Base-by-base conservation (phyloP, 2,888 invertebrate species). In the Drosophila leonis region DNA sequence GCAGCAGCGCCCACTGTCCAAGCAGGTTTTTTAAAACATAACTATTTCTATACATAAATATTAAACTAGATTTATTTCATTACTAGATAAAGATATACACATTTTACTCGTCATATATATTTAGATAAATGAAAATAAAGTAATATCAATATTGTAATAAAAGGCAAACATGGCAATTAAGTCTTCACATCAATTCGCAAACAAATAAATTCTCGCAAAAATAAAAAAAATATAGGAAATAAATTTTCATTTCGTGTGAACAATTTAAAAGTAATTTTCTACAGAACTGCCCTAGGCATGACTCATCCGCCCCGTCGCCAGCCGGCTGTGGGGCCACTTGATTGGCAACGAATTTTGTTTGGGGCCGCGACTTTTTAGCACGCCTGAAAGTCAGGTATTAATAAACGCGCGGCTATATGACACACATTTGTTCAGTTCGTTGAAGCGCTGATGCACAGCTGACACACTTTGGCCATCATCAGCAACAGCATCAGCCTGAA, bases 391-490 rank as follows among this genome's bases (percentile, higher is more conserved):
- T 76, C 80, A 76, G 78, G 74, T 83, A 86, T 86, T 82, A 78
- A 85, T 82, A 80, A 78, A 83, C 80, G 70, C 59, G 80, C 79
- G 69, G 62, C 73, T 54, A 39, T 65, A 65, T 78, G 79, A 72
- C 75, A 78, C 74, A 80, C 66, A 78, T 72, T 65, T 67, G 52
- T 18, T 68, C 82, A 71, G 66, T 82, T 80, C 62, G 65, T 56
- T 65, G 73, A 83, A 78, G 62, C 66, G 56, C 71, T 83, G 83
- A 78, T 82, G 80, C 84, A 83, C 77, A 77, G 78, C 77, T 84
- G 84, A 86, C 84, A 85, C 83, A 83, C 70, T 72, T 83, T 74
- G 54, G 15, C 55, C 78, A 63, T 31, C 65, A 39, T 10, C 54
- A n/a, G 2, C 13, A 61, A 0, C 33, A 33, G 41, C 61, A 41